Base-by-base conservation (phyloP, 2,797 vertebrate species). In the Enoplosus armatus region DNA sequence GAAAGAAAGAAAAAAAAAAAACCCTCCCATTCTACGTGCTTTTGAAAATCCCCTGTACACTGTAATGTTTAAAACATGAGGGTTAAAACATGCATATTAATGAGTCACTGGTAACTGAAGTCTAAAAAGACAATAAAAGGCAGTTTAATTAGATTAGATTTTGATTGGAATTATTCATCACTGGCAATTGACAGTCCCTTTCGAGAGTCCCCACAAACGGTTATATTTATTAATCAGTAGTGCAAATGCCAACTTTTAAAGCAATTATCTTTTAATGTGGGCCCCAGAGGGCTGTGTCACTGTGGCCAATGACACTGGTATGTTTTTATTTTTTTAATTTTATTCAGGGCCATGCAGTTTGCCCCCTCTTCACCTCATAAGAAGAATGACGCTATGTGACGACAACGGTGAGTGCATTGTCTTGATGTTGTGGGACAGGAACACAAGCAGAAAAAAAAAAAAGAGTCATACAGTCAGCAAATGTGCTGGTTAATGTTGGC, bases 121-220 rank as follows among this genome's bases (percentile, higher is more conserved):
- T 95, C 94, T 95, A 95, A 95, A 95, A 96, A 96, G 92, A 96
- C 94, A 96, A 96, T 96, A 96, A 94, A 96, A 93, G 95, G 92
- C 92, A 92, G 93, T 95, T 96, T 96, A 97, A 98, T 98, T 96
- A 96, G 95, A 96, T 96, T 95, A 93, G 83, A 75, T 86, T 93
- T 97, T 95, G 96, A 95, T 96, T 95, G 91, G 94, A 98, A 97
- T 97, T 96, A 97, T 98, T 96, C 95, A 97, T 95, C 72, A 63
- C 55, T 70, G 66, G 82, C 94, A 93, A 95, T 92, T 95, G 91
- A 89, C 93, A 89, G 91, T 96, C 94, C 92, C 95, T 95, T 94
- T 92, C 91, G 93, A 96, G 95, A 92, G 90, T 90, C 91, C 89
- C 79, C 86, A 84, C 88, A 95, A 97, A 96, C 92, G 90, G 94